Evolutionary conservation across 2,797 vertebrate species (phyloP).

Genomic region (Vultur gryphus): DNA sequence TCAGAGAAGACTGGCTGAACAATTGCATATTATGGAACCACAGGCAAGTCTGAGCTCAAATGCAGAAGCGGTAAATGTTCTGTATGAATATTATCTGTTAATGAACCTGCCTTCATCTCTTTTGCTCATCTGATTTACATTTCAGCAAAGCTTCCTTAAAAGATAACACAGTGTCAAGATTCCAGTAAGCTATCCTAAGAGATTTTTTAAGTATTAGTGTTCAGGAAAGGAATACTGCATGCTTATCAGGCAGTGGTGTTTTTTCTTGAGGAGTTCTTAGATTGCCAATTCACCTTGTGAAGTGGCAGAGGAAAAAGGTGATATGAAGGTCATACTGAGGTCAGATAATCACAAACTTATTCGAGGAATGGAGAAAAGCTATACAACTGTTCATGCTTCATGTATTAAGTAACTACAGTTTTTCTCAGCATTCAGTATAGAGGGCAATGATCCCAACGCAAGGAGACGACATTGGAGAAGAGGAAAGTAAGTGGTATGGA

Average conservation of each 20-base stretch:
- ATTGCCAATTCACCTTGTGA: constrained; percentile 5
- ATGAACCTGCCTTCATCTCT: background rate
- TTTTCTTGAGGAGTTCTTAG: background rate
- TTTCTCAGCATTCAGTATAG: background rate
- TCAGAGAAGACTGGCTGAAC: background rate
- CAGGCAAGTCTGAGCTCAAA: background rate
- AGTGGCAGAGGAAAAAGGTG: background rate
- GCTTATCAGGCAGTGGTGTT: background rate
- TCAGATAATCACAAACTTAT: background rate
- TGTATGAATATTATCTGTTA: background rate
- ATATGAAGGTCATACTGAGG: background rate
- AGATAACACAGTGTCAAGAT: background rate
- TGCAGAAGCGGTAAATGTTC: background rate
- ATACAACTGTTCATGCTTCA: constrained; percentile 9
- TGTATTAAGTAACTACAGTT: background rate
- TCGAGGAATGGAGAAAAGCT: background rate
- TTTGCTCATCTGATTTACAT: background rate
- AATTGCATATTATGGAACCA: background rate
- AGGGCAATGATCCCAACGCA: background rate
- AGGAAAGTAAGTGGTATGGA: background rate
- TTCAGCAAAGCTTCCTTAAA: background rate
- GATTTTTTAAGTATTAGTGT: background rate
- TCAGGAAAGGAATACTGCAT: background rate
- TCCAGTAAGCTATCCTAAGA: background rate
- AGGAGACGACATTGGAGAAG: background rate